Evolutionary conservation across 2,113 vertebrate genomes (phyloP).

Genomic region (Oreochromis tanganicae): DNA sequence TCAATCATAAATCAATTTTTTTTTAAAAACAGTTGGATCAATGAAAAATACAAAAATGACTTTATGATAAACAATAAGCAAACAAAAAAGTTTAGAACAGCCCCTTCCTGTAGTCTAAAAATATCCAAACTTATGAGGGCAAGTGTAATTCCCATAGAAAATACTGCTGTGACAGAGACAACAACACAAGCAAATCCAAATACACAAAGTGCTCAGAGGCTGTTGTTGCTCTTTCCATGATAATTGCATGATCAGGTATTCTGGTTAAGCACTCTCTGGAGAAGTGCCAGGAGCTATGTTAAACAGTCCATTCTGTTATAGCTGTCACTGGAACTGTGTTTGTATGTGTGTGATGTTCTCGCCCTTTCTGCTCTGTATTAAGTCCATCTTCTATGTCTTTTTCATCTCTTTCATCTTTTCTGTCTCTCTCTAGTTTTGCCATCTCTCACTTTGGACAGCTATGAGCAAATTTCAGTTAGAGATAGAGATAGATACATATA

Average conservation of each 20-base stretch:
- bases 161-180: background rate
- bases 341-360: background rate
- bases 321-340: background rate
- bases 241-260: conserved; percentile 52
- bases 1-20: accelerated
- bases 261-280: conserved; percentile 48
- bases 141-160: background rate
- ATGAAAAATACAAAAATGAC: background rate
- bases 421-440: background rate
- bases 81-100: background rate
- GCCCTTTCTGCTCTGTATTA: background rate
- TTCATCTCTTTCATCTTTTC: background rate
- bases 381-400: background rate
- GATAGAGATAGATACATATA: no score
- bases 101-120: background rate
- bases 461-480: background rate
- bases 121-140: background rate
- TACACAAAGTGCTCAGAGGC: background rate
- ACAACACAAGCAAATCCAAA: background rate
- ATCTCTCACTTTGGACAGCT: background rate
- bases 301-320: conserved; percentile 35
- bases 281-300: conserved; percentile 26
- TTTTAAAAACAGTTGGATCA: background rate
- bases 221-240: conserved; percentile 48
- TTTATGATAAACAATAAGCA: background rate